Base-by-base conservation (phyloP, 2,113 vertebrate species). In the Acanthisitta chloris region DNA sequence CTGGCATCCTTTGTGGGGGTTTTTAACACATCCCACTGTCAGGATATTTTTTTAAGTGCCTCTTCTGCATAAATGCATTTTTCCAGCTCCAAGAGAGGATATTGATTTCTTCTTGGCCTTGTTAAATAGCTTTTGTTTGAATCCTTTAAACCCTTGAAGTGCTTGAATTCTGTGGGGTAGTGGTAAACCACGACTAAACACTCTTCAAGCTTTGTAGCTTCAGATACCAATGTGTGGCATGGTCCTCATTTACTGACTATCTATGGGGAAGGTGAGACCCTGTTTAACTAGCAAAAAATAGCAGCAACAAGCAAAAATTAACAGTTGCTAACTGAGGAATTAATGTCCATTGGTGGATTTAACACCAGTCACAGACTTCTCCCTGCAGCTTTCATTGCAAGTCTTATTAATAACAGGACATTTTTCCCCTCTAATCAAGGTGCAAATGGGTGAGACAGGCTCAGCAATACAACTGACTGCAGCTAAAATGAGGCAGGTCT, bases 11-110 rank as follows among this genome's bases (percentile, higher is more conserved):
- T 86, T 77, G 71, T 46, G 51, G 95, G 95, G 93, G 78, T 93
- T 90, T 96, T 95, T 94, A 91, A 69, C 54, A 87, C 81, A 89
- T 92, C 48, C 55, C 89, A 36, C 95, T 91, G 40, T 83, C 84
- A 91, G 43, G 72, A 88, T 34, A 38, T 82, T 82, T 90, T 94
- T 93, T 51, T 81, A 74, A 55, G 24, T 40, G 17, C 21, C 8
- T 94, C 72, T 52, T 94, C 88, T 83, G 40, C 82, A 81, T 77
- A 83, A 88, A 81, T 70, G 43, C n/a, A 48, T 88, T 97, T 55
- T 96, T 89, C 76, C 81, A 82, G 65, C 80, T 86, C 66, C 34
- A 84, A 33, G 46, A 78, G 33, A 58, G 24, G 52, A 46, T 73
- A 58, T 90, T 58, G 80, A 25, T 59, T 94, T 88, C 51, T 79